These are phyloP conservation scores for Mantis religiosa DNA, from an alignment of 2,888 invertebrate species.

Conservation along the genomic window DNA sequence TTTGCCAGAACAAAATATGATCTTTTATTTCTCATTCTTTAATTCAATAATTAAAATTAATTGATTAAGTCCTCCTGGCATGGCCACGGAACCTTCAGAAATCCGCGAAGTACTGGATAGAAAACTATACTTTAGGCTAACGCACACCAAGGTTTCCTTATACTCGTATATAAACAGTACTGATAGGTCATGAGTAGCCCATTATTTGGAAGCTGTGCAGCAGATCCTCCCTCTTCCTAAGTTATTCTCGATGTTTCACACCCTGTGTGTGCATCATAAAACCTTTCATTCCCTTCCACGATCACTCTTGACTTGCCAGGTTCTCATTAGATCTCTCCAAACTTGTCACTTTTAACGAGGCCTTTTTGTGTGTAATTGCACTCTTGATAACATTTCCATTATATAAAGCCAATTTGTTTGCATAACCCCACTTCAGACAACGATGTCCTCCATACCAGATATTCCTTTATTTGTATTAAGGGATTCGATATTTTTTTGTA, in stretches of 20 bases:
- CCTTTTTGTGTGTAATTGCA: background rate
- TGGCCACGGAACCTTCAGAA: too few relatives aligned
- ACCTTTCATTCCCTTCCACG: background rate
- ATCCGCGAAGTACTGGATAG: too few relatives aligned
- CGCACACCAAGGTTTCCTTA: too few relatives aligned
- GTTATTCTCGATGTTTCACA: background rate
- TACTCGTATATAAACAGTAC: too few relatives aligned
- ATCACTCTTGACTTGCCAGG: background rate
- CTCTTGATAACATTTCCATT: background rate
- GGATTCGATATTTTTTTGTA: background rate
- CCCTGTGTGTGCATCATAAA: background rate
- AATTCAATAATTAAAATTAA: too few relatives aligned
- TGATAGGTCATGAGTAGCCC: too few relatives aligned
- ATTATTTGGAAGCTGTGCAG: too few relatives aligned
- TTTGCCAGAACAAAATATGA: too few relatives aligned
- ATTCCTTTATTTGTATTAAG: background rate
- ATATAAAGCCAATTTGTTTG: background rate
- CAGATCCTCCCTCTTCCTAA: too few relatives aligned
- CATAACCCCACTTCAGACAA: background rate
- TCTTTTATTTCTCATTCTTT: too few relatives aligned
- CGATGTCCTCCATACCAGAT: background rate
- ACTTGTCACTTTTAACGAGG: background rate
- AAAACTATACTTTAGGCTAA: too few relatives aligned
- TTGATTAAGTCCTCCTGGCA: too few relatives aligned
- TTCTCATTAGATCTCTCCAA: background rate